These are phyloP conservation scores for Avahi laniger DNA, from an alignment of 2,797 vertebrate species.

Conservation along the genomic window DNA sequence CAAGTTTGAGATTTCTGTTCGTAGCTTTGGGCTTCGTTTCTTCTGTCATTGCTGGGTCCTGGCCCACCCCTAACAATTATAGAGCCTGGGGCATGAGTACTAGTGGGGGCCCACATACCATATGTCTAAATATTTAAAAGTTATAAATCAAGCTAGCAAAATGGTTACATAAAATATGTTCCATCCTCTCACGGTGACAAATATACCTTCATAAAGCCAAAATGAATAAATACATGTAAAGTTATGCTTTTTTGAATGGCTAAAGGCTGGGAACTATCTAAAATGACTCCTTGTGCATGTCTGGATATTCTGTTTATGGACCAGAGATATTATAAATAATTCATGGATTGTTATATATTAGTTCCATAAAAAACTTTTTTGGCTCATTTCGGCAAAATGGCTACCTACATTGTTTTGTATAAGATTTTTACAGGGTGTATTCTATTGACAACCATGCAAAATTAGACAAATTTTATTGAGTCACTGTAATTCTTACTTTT, in stretches of 20 bases:
- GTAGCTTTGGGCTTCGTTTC: background rate
- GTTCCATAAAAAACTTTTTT: conserved; percentile 10
- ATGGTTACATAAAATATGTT: conserved; percentile 5
- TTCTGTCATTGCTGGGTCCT: background rate
- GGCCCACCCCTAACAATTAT: background rate
- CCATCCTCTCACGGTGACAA: conserved; percentile 28
- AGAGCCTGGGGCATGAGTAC: background rate
- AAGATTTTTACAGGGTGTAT: background rate
- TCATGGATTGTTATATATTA: background rate
- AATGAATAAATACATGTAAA: conserved; percentile 35
- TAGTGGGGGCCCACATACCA: background rate
- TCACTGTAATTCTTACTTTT: background rate
- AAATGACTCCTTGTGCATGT: background rate
- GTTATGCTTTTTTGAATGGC: background rate
- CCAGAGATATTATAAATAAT: conserved; percentile 1
- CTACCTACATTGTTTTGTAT: background rate
- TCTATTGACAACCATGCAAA: background rate
- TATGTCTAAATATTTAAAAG: background rate
- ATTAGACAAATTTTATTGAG: background rate
- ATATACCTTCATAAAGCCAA: background rate
- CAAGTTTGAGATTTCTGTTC: background rate
- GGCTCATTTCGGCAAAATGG: background rate
- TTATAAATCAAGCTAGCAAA: conserved; percentile 41
- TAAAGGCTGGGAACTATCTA: conserved; percentile 11
- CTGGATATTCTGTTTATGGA: background rate